Evolutionary conservation across 2,888 invertebrate species (phyloP).

Genomic region (Lamellibrachia columna): DNA sequence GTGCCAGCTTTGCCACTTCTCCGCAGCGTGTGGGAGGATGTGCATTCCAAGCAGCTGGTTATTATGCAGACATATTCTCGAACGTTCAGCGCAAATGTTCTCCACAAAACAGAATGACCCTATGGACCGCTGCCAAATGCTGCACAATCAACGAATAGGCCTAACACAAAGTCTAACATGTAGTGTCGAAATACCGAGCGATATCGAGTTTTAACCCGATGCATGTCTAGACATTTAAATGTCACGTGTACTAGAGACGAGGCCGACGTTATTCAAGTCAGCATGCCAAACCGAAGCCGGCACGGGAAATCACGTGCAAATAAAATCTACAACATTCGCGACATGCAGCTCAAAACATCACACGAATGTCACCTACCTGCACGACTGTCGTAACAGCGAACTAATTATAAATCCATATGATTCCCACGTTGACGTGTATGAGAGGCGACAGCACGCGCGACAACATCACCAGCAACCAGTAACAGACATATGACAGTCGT

Average conservation of each 20-base stretch:
- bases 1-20: background rate
- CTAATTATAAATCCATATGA: constrained; percentile 16
- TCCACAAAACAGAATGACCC: background rate
- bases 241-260: background rate
- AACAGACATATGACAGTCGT: constrained; percentile 11
- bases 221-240: constrained; percentile 8
- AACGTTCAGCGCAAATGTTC: background rate
- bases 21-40: background rate
- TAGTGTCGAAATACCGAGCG: background rate
- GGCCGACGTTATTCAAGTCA: background rate
- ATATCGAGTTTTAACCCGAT: background rate
- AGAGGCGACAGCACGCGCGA: background rate
- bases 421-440: constrained; percentile 1
- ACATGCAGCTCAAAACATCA: background rate
- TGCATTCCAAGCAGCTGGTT: constrained; percentile 9
- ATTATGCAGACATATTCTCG: background rate
- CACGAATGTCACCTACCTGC: background rate
- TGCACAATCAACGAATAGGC: background rate
- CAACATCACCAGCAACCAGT: background rate
- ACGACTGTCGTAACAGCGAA: constrained; percentile 1
- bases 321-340: background rate
- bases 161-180: background rate
- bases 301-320: background rate
- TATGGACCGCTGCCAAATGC: background rate
- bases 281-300: constrained; percentile 1